Evolutionary conservation across 2,888 invertebrate species (phyloP).

Genomic region (Tachina fera): DNA sequence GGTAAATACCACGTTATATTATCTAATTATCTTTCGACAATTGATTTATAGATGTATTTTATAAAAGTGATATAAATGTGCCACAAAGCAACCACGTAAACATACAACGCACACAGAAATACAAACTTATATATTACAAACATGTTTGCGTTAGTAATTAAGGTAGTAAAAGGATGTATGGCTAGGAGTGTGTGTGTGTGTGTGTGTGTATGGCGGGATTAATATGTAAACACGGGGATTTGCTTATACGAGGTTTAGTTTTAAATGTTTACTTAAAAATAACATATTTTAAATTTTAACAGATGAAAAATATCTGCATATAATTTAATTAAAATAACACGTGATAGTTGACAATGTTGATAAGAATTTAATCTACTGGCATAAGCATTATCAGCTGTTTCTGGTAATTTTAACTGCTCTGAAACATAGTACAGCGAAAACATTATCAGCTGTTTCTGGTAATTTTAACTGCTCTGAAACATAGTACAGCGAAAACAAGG

Average conservation of each 20-base stretch:
- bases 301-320: too few species aligned
- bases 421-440: too few species aligned
- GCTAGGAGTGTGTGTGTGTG: background rate
- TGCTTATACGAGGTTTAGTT: background rate
- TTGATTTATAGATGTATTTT: slow-evolving; percentile 68
- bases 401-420: too few species aligned
- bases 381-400: too few species aligned
- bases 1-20: slow-evolving; percentile 62
- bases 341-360: too few species aligned
- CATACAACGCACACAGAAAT: slow-evolving; percentile 17
- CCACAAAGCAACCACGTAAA: background rate
- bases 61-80: slow-evolving; percentile 67
- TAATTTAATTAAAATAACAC: too few species aligned
- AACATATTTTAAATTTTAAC: too few species aligned
- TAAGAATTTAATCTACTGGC: too few species aligned
- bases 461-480: too few species aligned
- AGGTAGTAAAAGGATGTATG: background rate
- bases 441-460: too few species aligned
- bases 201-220: background rate
- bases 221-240: background rate
- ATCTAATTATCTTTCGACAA: slow-evolving; percentile 69
- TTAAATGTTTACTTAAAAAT: background rate
- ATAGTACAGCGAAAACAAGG: too few species aligned
- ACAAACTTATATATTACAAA: slow-evolving; percentile 3
- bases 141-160: slow-evolving; percentile 8